phyloP scores from a whole-genome alignment of 2,797 vertebrate species.

The Dromococcyx pavoninus region DNA sequence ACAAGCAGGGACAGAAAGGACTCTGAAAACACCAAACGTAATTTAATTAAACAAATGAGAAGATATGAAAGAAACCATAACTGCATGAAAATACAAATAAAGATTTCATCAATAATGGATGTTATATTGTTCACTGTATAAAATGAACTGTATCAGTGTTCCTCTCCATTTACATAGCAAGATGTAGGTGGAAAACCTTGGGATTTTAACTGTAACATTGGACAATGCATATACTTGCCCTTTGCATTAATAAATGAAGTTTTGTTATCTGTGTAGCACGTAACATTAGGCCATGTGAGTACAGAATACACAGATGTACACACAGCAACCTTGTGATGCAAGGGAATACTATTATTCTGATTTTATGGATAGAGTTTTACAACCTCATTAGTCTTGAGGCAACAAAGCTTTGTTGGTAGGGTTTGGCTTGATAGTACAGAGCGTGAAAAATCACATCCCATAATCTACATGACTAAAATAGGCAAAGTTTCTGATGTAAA shows the following conservation, averaged over 20 bases:
- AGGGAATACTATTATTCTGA: constrained; percentile 52
- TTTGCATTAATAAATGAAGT: constrained; percentile 1
- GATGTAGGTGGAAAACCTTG: neutral
- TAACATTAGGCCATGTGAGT: neutral
- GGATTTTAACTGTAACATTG: constrained; percentile 22
- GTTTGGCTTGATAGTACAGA: constrained; percentile 54
- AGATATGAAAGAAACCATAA: constrained; percentile 24
- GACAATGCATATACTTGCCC: neutral
- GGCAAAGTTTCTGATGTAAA: constrained; percentile 29
- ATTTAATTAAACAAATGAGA: constrained; percentile 71
- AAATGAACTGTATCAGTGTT: neutral
- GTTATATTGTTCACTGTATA: neutral
- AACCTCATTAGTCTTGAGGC: constrained; percentile 70
- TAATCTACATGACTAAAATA: constrained; percentile 23
- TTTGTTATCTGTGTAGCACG: neutral
- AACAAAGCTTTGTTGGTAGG: constrained; percentile 59
- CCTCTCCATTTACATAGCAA: neutral
- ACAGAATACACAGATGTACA: constrained; percentile 3
- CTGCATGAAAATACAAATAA: constrained; percentile 37
- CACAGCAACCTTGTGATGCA: constrained; percentile 22
- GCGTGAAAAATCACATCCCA: constrained; percentile 61
- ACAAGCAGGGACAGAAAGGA: constrained; percentile 51
- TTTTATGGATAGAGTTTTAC: constrained; percentile 68
- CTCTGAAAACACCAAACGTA: constrained; percentile 32
- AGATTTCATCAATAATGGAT: constrained; percentile 49